A percentile compares a stretch with the other conserved stretches of the same genome.
Evolutionary conservation across 2,113 vertebrate genomes (phyloP).

Genomic region (Brachirus orientalis): DNA sequence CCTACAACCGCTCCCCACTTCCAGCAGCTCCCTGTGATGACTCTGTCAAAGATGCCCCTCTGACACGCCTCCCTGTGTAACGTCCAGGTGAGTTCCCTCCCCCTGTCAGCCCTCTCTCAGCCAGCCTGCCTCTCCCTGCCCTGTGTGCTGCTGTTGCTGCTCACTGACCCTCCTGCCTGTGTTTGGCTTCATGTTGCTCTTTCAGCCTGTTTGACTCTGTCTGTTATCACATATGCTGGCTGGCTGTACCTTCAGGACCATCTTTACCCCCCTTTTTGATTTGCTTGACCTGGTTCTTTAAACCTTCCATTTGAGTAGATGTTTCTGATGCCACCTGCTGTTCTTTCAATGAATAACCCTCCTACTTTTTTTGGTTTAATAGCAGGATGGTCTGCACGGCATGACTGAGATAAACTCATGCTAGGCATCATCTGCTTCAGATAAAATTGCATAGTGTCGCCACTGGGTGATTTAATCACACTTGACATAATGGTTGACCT

Average conservation of each 20-base stretch:
- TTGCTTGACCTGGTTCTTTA: constrained; percentile 66
- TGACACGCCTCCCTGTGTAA: constrained; percentile 74
- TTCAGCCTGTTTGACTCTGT: constrained; percentile 64
- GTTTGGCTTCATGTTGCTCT: constrained; percentile 64
- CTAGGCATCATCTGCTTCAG: constrained; percentile 62
- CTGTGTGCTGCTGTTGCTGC: constrained; percentile 59
- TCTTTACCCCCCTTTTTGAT: constrained; percentile 31
- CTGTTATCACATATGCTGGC: constrained; percentile 52
- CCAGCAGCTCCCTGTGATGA: constrained; percentile 75
- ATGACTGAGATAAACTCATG: constrained; percentile 71
- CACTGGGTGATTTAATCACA: constrained; percentile 44
- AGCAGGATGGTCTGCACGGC: constrained; percentile 65
- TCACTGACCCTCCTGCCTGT: constrained; percentile 61
- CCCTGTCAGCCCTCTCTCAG: constrained; percentile 57
- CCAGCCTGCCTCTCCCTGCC: constrained; percentile 55
- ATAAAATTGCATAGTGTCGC: constrained; percentile 58
- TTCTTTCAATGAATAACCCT: constrained; percentile 60
- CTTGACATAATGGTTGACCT: constrained; percentile 39
- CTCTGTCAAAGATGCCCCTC: constrained; percentile 79
- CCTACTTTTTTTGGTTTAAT: constrained; percentile 37
- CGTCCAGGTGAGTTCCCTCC: constrained; percentile 81
- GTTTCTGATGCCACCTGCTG: constrained; percentile 79
- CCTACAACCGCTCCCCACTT: constrained; percentile 67
- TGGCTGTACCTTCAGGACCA: constrained; percentile 53
- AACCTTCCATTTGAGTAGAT: constrained; percentile 48